Evolutionary conservation across 2,797 vertebrate genomes (phyloP), one percentile per base, ranked within the genome.

Genomic region (Peromyscus melanophrys): DNA sequence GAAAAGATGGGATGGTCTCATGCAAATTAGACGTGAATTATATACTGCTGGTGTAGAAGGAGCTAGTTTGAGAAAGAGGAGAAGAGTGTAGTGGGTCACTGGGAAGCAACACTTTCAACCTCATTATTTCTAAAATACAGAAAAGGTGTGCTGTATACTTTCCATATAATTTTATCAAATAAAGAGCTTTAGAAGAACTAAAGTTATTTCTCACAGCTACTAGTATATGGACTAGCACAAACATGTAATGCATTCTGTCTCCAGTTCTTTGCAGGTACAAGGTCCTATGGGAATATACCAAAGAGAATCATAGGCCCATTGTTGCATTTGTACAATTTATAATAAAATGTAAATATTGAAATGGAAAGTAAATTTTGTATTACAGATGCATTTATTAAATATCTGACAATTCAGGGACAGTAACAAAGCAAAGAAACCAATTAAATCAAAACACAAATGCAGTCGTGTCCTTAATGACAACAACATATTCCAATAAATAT

Each of bases 151-250:
- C 73, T 34, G 57, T 9, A 29, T 85, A 21, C 34, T 83, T 69
- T 55, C 77, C 10, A 46, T 11, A 92, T 93, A 34, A 88, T 10
- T 82, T 90, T 90, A 61, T 21, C 71, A 52, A 82, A 25, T 40
- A 77, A 46, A 77, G 89, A 59, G 37, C n/a, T 40, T 92, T 19
- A n/a, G 46, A 96, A 82, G 4, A 49, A 91, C 40, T 90, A 27
- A 80, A 29, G 57, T 7, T 87, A 16, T 27, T 96, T 80, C 21
- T 25, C 61, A 55, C 90, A 4, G 21, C 86, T 52, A 75, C 69
- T 67, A 81, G 31, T 78, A 80, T 81, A 49, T 34, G 31, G 29
- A 6, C 40, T 40, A 83, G 57, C 9, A 96, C n/a, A 77, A 6
- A 31, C 14, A 63, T 52, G 49, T 14, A 52, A 19, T 85, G 61